Evolutionary conservation across 2,797 vertebrate species (phyloP).

Genomic region (Streptopelia turtur): DNA sequence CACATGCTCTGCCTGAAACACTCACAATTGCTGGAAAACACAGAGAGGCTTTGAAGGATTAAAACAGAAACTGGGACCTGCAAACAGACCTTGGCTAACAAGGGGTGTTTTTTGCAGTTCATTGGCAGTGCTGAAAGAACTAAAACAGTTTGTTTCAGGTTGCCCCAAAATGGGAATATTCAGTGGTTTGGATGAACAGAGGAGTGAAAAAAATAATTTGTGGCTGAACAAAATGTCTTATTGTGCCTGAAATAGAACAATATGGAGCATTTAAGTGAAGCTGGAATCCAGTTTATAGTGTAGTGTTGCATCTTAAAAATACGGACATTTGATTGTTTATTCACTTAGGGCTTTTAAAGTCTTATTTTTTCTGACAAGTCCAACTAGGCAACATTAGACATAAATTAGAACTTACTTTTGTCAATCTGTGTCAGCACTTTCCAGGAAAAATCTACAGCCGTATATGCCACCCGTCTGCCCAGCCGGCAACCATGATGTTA

Average conservation of each 20-base stretch:
- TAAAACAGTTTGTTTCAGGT: neutral
- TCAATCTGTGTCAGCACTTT: neutral
- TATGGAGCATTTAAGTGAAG: neutral
- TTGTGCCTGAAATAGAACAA: slow-evolving; percentile 7
- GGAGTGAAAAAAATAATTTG: neutral
- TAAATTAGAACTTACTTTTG: neutral
- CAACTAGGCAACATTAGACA: neutral
- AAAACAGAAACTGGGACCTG: slow-evolving; percentile 1
- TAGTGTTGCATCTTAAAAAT: neutral
- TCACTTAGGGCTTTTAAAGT: neutral
- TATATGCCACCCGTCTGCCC: neutral
- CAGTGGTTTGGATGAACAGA: neutral
- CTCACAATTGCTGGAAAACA: slow-evolving; percentile 9
- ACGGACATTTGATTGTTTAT: neutral
- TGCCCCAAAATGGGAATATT: neutral
- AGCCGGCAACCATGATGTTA: slow-evolving; percentile 1
- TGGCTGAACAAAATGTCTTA: neutral
- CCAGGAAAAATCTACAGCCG: neutral
- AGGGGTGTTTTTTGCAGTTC: neutral
- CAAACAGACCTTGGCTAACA: slow-evolving; percentile 23
- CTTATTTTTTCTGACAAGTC: neutral
- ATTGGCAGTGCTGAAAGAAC: neutral
- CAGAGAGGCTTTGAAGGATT: slow-evolving; percentile 38
- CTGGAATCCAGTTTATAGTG: neutral
- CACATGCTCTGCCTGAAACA: neutral